Base-by-base conservation (phyloP, 2,113 vertebrate species). In the Calyptommatus sinebrachiatus region DNA sequence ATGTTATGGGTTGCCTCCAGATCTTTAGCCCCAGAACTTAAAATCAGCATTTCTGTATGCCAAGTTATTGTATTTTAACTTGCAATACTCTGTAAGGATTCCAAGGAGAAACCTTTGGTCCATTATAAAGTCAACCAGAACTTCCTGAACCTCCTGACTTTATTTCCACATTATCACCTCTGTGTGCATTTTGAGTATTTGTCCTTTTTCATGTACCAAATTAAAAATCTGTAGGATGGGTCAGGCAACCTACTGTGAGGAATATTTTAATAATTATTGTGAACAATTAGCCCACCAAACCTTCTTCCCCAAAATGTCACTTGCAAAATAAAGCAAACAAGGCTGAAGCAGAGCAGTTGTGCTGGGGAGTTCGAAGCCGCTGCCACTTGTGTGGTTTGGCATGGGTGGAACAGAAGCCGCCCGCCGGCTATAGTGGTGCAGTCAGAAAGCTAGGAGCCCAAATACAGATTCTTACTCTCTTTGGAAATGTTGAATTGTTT, bases 41-140 rank as follows among this genome's bases (percentile, higher is more conserved):
- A 88, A 86, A 93, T 91, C 87, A 91, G 84, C 92, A 90, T 91
- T 75, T 88, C 90, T 89, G 73, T 89, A 84, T 88, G 82, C 66
- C 84, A 85, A 16, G 87, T 85, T 91, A 87, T 86, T 90, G 83
- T 86, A 86, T 89, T 89, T 91, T 86, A 87, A 73, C 84, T 90
- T 80, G 63, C 22, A 69, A 45, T 28, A 29, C 20, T 61, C 12
- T 80, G 8, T 57, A 65, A 80, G 78, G 81, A 87, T 87, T 86
- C 69, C 7, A 24, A 6, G 12, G 12, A 10, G 7, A 90, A 89
- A 83, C 83, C 31, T 73, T 71, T 72, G 28, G 75, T 78, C 14
- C 53, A 48, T 53, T 29, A 45, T 45, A 50, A 7, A 73, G 73
- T 85, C 83, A 88, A 74, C 85, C 82, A 81, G 86, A 86, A 70